phyloP scores from a whole-genome alignment of 2,113 vertebrate species.

The Casuarius casuarius region DNA sequence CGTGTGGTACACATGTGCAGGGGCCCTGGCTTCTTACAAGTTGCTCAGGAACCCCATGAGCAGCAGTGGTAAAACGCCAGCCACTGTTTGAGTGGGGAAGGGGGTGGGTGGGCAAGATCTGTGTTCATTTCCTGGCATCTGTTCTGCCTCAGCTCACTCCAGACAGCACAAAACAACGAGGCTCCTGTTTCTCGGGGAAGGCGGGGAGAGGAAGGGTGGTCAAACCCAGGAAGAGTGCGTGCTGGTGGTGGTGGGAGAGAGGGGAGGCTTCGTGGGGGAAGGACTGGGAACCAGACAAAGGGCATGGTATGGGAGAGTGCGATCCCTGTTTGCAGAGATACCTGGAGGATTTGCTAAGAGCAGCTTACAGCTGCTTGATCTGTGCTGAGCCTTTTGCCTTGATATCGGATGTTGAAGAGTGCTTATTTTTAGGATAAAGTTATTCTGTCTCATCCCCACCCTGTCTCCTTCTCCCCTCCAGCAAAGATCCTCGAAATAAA shows the following conservation, averaged over 20 bases:
- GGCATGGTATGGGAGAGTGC: accelerated
- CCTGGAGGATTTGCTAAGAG: background rate
- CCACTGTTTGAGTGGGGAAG: background rate
- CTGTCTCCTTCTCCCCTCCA: background rate
- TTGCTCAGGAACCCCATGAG: background rate
- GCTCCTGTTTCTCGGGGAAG: background rate
- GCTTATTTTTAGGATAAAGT: background rate
- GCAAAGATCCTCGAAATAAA: background rate
- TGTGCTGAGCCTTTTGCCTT: background rate
- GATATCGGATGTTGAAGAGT: background rate
- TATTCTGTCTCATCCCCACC: accelerated
- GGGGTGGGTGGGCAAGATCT: background rate
- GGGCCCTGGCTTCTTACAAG: background rate
- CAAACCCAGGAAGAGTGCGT: background rate
- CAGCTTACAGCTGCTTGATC: background rate
- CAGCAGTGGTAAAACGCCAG: background rate
- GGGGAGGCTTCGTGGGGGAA: background rate
- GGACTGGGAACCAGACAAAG: background rate
- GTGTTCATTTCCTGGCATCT: constrained; percentile 20
- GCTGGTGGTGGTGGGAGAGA: background rate
- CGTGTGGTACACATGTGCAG: background rate
- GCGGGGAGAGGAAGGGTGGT: background rate
- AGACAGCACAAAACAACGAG: constrained; percentile 24
- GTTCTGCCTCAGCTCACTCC: background rate
- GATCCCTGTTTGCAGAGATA: accelerated